A percentile compares a stretch with the other conserved stretches of the same genome.
Conservation (phyloP, 2,888 invertebrate species). For the Campoletis raptor region DNA sequence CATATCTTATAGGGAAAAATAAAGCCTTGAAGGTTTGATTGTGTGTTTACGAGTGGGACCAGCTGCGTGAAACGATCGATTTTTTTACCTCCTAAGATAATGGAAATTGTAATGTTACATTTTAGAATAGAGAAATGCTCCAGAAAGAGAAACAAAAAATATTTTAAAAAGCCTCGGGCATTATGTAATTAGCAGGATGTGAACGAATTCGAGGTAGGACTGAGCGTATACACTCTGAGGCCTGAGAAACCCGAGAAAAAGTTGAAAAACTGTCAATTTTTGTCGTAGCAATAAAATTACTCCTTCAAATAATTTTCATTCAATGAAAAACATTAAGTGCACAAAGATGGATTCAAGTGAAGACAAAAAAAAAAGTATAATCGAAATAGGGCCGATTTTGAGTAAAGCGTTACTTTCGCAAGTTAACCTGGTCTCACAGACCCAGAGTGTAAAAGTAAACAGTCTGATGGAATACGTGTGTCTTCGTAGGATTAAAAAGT, state of each 20-base stretch:
- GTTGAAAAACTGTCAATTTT: not conserved
- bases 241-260: not conserved
- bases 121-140: not conserved
- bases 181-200: not conserved
- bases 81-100: not conserved
- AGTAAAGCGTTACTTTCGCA: not conserved
- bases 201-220: not conserved
- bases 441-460: not conserved
- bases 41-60: not conserved
- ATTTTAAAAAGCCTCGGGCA: conserved; percentile 1
- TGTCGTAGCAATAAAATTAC: not conserved
- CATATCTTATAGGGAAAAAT: not conserved
- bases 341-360: not conserved
- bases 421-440: not conserved
- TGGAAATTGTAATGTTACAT: not conserved
- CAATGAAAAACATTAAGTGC: not conserved
- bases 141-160: not conserved
- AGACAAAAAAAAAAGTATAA: not conserved
- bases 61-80: not conserved
- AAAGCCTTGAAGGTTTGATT: not conserved
- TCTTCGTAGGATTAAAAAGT: not conserved
- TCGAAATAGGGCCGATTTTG: not conserved
- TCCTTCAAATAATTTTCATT: not conserved
- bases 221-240: not conserved
- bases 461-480: not conserved